Evolutionary conservation across 2,888 invertebrate species (phyloP).

Genomic region (Nymphalis urticae): DNA sequence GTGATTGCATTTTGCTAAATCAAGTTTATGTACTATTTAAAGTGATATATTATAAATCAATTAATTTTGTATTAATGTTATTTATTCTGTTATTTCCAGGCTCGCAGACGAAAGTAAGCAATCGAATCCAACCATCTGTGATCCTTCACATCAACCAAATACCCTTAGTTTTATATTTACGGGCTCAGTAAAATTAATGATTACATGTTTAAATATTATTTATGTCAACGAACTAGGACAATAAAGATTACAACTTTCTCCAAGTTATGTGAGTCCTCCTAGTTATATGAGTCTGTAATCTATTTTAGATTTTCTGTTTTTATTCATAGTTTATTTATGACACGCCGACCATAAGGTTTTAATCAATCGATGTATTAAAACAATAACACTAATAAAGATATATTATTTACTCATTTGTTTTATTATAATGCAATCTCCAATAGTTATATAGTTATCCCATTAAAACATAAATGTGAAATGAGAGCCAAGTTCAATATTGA

Average conservation of each 20-base stretch:
- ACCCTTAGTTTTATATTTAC: conserved; percentile 27
- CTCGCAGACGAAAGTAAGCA: conserved; percentile 66
- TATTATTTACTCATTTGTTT: conserved; percentile 12
- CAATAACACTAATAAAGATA: conserved; percentile 31
- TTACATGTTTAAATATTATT: not conserved
- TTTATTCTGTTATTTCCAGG: conserved; percentile 50
- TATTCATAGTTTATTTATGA: conserved; percentile 37
- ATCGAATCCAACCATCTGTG: conserved; percentile 14
- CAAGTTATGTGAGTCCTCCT: not conserved
- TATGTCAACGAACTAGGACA: conserved; percentile 9
- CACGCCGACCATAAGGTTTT: conserved; percentile 30
- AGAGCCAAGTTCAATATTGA: too few relatives aligned
- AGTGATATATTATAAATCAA: too few relatives aligned
- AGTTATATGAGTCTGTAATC: not conserved
- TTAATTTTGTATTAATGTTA: too few relatives aligned
- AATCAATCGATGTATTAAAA: conserved; percentile 37
- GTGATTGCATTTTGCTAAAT: too few relatives aligned
- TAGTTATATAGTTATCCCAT: too few relatives aligned
- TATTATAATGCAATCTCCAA: not conserved
- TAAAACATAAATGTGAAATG: too few relatives aligned
- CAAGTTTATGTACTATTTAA: too few relatives aligned
- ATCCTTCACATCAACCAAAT: conserved; percentile 27
- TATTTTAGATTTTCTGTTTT: conserved; percentile 28
- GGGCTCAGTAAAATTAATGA: conserved; percentile 13
- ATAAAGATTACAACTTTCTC: too few relatives aligned